Evolutionary conservation across 2,888 invertebrate genomes (phyloP).

Genomic region (Dasysyrphus albostriatus): DNA sequence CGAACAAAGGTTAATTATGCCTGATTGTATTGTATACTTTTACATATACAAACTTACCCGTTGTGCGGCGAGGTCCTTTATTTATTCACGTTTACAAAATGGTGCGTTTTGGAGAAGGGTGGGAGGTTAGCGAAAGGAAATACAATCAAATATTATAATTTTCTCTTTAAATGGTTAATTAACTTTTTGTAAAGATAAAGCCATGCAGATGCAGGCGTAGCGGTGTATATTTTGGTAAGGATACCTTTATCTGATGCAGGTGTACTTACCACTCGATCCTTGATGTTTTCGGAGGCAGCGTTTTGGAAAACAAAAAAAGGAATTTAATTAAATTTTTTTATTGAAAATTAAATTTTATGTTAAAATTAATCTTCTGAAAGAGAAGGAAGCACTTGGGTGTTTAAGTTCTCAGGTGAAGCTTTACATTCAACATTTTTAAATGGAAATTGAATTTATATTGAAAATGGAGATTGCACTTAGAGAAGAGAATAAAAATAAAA

Average conservation of each 20-base stretch:
- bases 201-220: constrained; percentile 11
- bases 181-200: constrained; percentile 56
- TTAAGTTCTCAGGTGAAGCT: not conserved
- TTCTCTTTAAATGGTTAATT: constrained; percentile 37
- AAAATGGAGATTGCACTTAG: not conserved
- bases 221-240: not conserved
- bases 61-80: constrained; percentile 64
- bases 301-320: constrained; percentile 27
- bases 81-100: constrained; percentile 57
- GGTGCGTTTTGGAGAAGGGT: not conserved
- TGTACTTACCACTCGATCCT: constrained; percentile 84
- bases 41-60: constrained; percentile 53
- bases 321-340: constrained; percentile 24
- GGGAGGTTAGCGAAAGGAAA: not conserved
- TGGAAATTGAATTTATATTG: not conserved
- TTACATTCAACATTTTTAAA: not conserved
- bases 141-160: constrained; percentile 57
- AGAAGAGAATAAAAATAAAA: not conserved
- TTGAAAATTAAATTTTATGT: too few relatives aligned
- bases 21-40: constrained; percentile 7
- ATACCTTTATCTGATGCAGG: not conserved
- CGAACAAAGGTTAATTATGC: constrained; percentile 45
- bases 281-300: constrained; percentile 59
- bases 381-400: not conserved
- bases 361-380: constrained; percentile 9